Percentiles rank a stretch among this genome's conserved stretches.
These are phyloP conservation scores for Parasteatoda lunata DNA, from an alignment of 2,888 invertebrate genomes.

Conservation along the genomic window DNA sequence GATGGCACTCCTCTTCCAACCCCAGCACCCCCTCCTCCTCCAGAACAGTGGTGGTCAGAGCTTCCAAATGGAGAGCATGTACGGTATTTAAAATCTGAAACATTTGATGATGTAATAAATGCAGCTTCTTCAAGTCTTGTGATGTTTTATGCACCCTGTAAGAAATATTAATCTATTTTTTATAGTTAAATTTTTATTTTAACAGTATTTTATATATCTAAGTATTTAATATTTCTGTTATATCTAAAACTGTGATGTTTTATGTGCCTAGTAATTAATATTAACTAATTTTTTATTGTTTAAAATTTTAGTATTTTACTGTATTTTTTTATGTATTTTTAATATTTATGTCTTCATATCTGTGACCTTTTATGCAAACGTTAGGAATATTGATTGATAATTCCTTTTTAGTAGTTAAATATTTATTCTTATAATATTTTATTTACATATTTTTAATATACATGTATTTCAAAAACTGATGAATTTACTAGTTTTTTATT, in stretches of 20 bases:
- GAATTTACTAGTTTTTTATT: too few relatives aligned
- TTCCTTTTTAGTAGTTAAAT: not conserved
- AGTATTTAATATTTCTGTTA: too few relatives aligned
- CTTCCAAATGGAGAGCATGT: constrained; percentile 77
- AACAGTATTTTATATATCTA: too few relatives aligned
- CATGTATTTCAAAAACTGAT: too few relatives aligned
- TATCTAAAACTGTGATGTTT: too few relatives aligned
- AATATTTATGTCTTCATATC: not conserved
- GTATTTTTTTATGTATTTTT: not conserved
- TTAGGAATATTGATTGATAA: not conserved
- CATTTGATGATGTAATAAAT: constrained; percentile 67
- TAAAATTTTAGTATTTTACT: constrained; percentile 14
- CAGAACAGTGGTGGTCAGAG: constrained; percentile 76
- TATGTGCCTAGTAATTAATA: too few relatives aligned
- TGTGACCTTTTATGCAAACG: not conserved
- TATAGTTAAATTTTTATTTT: too few relatives aligned
- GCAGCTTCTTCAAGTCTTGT: constrained; percentile 73
- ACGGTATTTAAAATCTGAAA: constrained; percentile 72
- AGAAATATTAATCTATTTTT: too few relatives aligned
- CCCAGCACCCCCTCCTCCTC: constrained; percentile 72
- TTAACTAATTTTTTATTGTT: too few relatives aligned
- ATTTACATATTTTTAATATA: too few relatives aligned
- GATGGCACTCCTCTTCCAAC: constrained; percentile 71
- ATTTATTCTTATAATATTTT: not conserved
- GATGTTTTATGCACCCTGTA: constrained; percentile 76